Base-by-base conservation (phyloP, 1,140 invertebrate species). In the Cyphomyrmex costatus region DNA sequence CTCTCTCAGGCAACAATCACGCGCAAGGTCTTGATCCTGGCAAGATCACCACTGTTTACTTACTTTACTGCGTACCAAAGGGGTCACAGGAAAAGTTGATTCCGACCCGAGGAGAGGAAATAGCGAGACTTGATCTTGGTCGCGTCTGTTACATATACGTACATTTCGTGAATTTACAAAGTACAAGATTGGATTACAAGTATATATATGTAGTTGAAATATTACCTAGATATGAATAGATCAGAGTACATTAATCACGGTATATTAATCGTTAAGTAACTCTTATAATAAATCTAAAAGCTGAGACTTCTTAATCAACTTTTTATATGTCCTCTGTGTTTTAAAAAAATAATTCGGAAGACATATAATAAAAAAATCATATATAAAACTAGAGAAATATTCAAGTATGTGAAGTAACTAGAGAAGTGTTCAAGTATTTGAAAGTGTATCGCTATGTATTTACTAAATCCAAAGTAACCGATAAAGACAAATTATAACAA, bases 11-110 rank as follows among this genome's bases (percentile, higher is more conserved):
- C 51, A 16, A 7, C 63, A 85, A 85, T 88, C 66, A 58, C 46
- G 24, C 73, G 24, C 73, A 79, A 89, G 73, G 73, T 88, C 80
- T 85, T 68, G 66, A 88, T 88, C 24, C 60, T 88, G 14, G 60
- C 66, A 19, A 84, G 46, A 78, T 78, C 65, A 56, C 30, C 27
- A 89, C 61, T 76, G 27, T 87, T 87, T 53, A 36, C 14, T 42
- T 68, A 30, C 36, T 42, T 42, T 42, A 12, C 36, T 42, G 2
- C 42, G 51, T 51, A 46, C n/a, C n/a, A n/a, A n/a, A 71, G 56
- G 12, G 73, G 53, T 78, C 68, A 76, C 33, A 30, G 21, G 42
- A 66, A 51, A 79, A 85, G 65, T 33, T 53, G 65, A 86, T 74
- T 70, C 46, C 46, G 49, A 70, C 3, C 8, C 49, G 12, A 12